Evolutionary conservation across 2,888 invertebrate species (phyloP).

Genomic region (Neoitamus cyanurus): DNA sequence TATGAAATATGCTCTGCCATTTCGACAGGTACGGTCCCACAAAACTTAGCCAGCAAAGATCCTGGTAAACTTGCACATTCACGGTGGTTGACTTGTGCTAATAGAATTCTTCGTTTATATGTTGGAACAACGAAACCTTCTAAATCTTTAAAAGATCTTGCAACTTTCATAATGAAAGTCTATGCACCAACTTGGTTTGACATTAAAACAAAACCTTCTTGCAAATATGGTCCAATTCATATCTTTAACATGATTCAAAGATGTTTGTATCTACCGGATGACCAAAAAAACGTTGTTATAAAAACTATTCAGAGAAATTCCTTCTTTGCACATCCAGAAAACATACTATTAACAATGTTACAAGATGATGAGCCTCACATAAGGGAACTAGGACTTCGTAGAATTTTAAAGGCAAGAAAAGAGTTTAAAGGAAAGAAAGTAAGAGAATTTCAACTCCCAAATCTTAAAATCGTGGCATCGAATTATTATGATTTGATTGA

Average conservation of each 20-base stretch:
- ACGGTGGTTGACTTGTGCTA: conserved; percentile 42
- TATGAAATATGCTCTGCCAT: conserved; percentile 45
- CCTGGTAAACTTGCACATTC: conserved; percentile 45
- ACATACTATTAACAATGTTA: conserved; percentile 47
- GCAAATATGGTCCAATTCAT: conserved; percentile 40
- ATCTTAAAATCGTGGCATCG: conserved; percentile 40
- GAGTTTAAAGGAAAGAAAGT: neutral
- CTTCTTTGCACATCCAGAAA: conserved; percentile 46
- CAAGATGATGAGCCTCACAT: conserved; percentile 11
- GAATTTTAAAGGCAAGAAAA: conserved; percentile 17
- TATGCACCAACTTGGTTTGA: conserved; percentile 47
- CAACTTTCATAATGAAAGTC: conserved; percentile 18
- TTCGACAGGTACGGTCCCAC: conserved; percentile 15
- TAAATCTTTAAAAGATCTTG: conserved; percentile 44
- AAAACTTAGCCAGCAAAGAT: neutral
- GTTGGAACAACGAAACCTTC: conserved; percentile 47
- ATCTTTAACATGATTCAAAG: conserved; percentile 32
- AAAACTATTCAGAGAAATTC: conserved; percentile 28
- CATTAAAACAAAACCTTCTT: conserved; percentile 46
- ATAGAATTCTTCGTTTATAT: conserved; percentile 39
- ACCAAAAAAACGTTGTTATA: conserved; percentile 17
- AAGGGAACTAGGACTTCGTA: conserved; percentile 27
- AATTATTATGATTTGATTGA: conserved; percentile 49
- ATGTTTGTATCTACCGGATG: conserved; percentile 5
- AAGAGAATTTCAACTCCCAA: conserved; percentile 35